phyloP scores from a whole-genome alignment of 2,113 vertebrate genomes.

The Beaufortia kweichowensis region DNA sequence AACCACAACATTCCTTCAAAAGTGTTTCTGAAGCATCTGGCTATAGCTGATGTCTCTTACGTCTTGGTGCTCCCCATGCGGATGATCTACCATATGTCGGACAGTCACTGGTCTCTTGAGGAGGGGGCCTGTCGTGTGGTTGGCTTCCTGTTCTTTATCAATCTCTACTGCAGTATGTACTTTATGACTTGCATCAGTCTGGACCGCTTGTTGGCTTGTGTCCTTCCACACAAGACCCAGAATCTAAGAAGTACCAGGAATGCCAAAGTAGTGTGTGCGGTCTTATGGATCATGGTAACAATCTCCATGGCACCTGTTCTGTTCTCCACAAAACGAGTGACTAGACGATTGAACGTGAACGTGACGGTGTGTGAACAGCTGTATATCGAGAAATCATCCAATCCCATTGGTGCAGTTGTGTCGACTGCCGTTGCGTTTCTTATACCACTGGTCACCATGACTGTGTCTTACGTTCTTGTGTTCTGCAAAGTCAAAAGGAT shows the following conservation, averaged over 20 bases:
- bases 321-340: slow-evolving; percentile 42
- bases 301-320: slow-evolving; percentile 64
- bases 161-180: slow-evolving; percentile 77
- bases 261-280: slow-evolving; percentile 57
- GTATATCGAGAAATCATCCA: slow-evolving; percentile 67
- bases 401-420: slow-evolving; percentile 51
- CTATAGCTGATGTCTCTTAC: slow-evolving; percentile 71
- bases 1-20: slow-evolving; percentile 55
- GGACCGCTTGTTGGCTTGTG: slow-evolving; percentile 69
- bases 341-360: slow-evolving; percentile 31
- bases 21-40: slow-evolving; percentile 69
- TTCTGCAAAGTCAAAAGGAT: slow-evolving; percentile 61
- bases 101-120: slow-evolving; percentile 68
- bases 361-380: slow-evolving; percentile 62
- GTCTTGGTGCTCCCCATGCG: slow-evolving; percentile 71
- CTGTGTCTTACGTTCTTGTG: slow-evolving; percentile 68
- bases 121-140: slow-evolving; percentile 62
- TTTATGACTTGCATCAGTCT: slow-evolving; percentile 73
- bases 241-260: slow-evolving; percentile 59
- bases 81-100: slow-evolving; percentile 67
- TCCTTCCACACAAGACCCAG: slow-evolving; percentile 61
- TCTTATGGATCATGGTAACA: slow-evolving; percentile 65
- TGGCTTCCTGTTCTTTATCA: slow-evolving; percentile 75
- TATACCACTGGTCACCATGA: slow-evolving; percentile 64
- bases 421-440: slow-evolving; percentile 67